Evolutionary conservation across 2,113 vertebrate genomes (phyloP).

Genomic region (Marcusenius ussheri): DNA sequence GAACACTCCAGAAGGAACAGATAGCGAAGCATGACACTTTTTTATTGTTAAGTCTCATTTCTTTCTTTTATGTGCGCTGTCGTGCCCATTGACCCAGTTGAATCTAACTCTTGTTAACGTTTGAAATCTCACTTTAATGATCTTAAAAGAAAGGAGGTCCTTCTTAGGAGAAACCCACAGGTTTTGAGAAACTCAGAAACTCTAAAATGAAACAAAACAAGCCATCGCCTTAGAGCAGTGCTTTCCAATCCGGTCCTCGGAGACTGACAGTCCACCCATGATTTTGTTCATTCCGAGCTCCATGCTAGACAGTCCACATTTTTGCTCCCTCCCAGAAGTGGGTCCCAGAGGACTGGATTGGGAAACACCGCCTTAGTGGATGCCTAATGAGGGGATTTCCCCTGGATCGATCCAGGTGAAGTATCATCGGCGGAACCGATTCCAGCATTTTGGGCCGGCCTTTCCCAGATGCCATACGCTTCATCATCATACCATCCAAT

Average conservation of each 20-base stretch:
- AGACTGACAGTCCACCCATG: neutral
- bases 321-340: neutral
- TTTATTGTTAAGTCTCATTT: neutral
- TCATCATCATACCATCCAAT: neutral
- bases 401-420: neutral
- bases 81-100: neutral
- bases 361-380: neutral
- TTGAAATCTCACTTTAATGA: neutral
- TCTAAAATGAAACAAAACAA: neutral
- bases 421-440: neutral
- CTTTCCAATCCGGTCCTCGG: neutral
- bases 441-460: neutral
- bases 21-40: neutral
- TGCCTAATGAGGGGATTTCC: neutral
- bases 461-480: neutral
- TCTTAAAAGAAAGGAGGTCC: neutral
- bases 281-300: neutral
- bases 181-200: neutral
- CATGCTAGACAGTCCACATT: neutral
- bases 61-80: neutral
- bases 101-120: neutral
- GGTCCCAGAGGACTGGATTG: neutral
- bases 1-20: neutral
- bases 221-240: neutral
- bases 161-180: neutral